phyloP scores from a whole-genome alignment of 2,888 invertebrate genomes.

The Cephalotes varians region DNA sequence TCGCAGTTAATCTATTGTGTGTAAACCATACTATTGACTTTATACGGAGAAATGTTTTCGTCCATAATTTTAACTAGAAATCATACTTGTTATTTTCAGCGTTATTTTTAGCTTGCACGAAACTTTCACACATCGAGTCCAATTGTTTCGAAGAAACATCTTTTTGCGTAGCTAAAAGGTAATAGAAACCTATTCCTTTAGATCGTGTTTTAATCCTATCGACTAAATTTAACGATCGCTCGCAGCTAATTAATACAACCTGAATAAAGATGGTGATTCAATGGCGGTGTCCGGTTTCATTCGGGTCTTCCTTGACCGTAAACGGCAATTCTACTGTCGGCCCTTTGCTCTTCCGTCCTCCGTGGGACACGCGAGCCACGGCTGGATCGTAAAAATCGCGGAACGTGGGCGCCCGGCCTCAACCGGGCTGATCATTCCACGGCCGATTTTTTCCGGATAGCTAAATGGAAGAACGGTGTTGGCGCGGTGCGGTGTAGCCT shows the following conservation, averaged over 20 bases:
- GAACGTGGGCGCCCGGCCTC: constrained; percentile 48
- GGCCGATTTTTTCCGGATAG: constrained; percentile 77
- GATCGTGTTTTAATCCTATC: neutral
- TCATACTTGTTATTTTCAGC: neutral
- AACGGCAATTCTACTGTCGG: constrained; percentile 45
- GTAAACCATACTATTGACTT: neutral
- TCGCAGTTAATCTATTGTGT: neutral
- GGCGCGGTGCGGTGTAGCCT: constrained; percentile 74
- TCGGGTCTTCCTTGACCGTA: constrained; percentile 36
- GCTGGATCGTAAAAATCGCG: constrained; percentile 39
- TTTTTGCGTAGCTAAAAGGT: neutral
- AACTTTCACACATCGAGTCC: neutral
- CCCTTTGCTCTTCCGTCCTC: constrained; percentile 33
- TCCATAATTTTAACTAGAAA: neutral
- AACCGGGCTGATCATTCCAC: constrained; percentile 52
- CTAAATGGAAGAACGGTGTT: constrained; percentile 85
- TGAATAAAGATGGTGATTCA: constrained; percentile 19
- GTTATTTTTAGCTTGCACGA: neutral
- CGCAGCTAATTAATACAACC: constrained; percentile 32
- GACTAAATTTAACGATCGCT: constrained; percentile 8
- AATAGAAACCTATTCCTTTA: neutral
- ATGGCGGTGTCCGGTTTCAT: constrained; percentile 21
- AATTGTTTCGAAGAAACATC: neutral
- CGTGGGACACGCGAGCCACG: constrained; percentile 47
- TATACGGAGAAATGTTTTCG: constrained; percentile 5